Conservation (phyloP, 2,797 vertebrate genomes). For the Linurgus olivaceus region DNA sequence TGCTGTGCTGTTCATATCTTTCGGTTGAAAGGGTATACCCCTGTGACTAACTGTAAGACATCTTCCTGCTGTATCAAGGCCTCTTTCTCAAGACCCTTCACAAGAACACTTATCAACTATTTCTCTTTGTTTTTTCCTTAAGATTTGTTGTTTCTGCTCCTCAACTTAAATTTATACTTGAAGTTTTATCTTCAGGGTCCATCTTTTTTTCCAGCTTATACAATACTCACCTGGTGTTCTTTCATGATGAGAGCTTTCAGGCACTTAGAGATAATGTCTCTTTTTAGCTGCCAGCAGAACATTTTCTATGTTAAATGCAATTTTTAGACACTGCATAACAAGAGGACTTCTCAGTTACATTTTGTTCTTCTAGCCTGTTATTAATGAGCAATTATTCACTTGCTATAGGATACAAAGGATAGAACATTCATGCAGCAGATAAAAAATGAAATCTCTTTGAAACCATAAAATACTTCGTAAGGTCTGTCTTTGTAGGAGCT, state of each 20-base stretch:
- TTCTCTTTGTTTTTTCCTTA: no score
- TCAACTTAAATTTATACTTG: not conserved
- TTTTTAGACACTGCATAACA: conserved; percentile 2
- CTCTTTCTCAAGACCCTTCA: not conserved
- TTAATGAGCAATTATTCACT: conserved; percentile 23
- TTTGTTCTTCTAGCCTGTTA: conserved; percentile 6
- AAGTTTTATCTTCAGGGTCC: not conserved
- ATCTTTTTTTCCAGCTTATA: not conserved
- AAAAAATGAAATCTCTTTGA: not conserved
- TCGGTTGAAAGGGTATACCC: not conserved
- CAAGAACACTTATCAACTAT: accelerated
- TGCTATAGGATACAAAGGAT: not conserved
- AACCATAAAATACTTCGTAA: not conserved
- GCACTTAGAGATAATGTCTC: not conserved
- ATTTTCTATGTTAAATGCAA: not conserved
- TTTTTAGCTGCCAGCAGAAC: not conserved
- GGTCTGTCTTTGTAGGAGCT: not conserved
- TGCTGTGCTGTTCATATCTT: not conserved
- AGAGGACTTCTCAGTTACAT: conserved; percentile 11
- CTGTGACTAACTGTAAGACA: not conserved
- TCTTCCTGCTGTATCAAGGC: not conserved
- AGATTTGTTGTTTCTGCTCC: not conserved
- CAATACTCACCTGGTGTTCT: not conserved
- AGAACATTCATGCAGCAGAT: not conserved
- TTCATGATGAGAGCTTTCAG: not conserved